Conservation (phyloP, 2,888 invertebrate genomes). For the Drepana falcataria region DNA sequence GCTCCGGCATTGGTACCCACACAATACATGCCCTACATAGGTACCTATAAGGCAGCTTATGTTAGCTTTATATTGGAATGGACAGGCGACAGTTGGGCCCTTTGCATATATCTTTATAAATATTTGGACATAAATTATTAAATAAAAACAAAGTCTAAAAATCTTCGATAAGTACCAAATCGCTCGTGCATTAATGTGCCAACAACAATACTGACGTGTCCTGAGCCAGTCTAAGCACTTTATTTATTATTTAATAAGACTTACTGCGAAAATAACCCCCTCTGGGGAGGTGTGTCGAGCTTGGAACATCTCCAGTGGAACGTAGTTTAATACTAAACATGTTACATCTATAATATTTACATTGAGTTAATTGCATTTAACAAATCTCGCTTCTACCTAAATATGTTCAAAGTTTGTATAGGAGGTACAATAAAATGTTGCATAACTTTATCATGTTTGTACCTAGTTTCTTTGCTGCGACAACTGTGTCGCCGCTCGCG, state of each 20-base stretch:
- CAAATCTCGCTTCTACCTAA: constrained; percentile 20
- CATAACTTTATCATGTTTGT: neutral
- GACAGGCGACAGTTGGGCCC: too few relatives aligned
- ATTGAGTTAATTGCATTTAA: constrained; percentile 21
- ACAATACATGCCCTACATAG: too few relatives aligned
- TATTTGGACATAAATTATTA: neutral
- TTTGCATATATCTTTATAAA: too few relatives aligned
- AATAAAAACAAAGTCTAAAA: neutral
- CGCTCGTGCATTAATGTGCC: neutral
- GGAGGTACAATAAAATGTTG: too few relatives aligned
- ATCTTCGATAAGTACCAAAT: neutral
- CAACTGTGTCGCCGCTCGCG: neutral
- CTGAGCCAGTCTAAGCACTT: neutral
- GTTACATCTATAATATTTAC: constrained; percentile 16
- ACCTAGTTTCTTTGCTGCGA: neutral
- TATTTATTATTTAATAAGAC: neutral
- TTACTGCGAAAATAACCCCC: neutral
- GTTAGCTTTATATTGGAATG: neutral
- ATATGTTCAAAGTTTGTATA: constrained; percentile 2
- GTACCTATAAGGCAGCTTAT: neutral
- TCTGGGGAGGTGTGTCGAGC: neutral
- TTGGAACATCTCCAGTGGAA: neutral
- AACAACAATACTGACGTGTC: constrained; percentile 1
- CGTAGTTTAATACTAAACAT: neutral
- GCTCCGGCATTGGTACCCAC: neutral